These are phyloP conservation scores for Lepus townsendii DNA, from an alignment of 2,797 vertebrate species.

Conservation along the genomic window DNA sequence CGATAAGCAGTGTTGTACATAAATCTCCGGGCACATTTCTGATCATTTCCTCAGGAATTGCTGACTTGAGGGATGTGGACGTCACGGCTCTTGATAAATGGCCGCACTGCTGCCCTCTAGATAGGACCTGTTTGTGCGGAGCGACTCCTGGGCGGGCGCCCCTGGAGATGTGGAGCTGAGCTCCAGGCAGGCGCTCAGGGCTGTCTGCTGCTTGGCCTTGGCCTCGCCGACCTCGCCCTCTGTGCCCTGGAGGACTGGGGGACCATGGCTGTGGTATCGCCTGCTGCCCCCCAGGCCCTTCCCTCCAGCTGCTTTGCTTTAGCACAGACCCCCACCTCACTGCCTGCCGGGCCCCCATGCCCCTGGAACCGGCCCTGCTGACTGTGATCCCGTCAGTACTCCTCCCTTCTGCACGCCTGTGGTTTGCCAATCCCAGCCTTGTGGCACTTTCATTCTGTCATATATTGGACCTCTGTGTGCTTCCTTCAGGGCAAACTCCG, in stretches of 20 bases:
- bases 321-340: background rate
- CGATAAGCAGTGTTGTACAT: conserved; percentile 52
- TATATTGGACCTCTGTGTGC: background rate
- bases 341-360: background rate
- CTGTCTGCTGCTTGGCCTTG: background rate
- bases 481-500: conserved; percentile 25
- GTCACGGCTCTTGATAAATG: conserved; percentile 41
- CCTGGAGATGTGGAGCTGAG: background rate
- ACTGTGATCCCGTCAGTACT: background rate
- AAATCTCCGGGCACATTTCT: conserved; percentile 64
- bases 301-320: background rate
- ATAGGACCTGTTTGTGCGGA: background rate
- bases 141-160: background rate
- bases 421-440: background rate
- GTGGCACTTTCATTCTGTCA: background rate
- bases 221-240: rapidly evolving
- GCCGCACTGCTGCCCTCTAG: background rate
- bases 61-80: conserved; percentile 12
- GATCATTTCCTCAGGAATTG: conserved; percentile 67
- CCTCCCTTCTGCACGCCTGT: background rate
- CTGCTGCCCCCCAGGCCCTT: background rate
- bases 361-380: background rate
- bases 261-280: background rate
- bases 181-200: background rate
- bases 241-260: rapidly evolving